Evolutionary conservation across 2,797 vertebrate species (phyloP).

Genomic region (Hybognathus amarus): DNA sequence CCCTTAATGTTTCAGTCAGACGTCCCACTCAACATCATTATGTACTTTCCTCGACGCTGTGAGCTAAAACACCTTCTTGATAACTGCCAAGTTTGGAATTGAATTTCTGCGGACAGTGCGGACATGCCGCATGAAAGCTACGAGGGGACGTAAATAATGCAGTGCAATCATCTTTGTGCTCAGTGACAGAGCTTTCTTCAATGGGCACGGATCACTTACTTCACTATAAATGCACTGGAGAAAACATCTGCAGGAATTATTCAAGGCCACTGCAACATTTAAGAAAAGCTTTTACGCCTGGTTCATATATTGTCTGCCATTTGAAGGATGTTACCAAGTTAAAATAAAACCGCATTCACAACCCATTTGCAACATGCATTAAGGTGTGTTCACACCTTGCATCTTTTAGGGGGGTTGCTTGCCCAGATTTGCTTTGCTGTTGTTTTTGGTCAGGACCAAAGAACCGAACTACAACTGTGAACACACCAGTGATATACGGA

Average conservation of each 20-base stretch:
- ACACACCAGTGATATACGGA: neutral
- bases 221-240: neutral
- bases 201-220: neutral
- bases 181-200: neutral
- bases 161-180: neutral
- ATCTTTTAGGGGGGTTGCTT: too few relatives aligned
- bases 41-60: conserved; percentile 33
- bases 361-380: neutral
- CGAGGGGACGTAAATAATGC: neutral
- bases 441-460: too few relatives aligned
- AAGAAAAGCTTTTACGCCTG: neutral
- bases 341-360: neutral
- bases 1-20: conserved; percentile 25
- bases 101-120: neutral
- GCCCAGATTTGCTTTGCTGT: too few relatives aligned
- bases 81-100: conserved; percentile 17
- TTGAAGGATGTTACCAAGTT: neutral
- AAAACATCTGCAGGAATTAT: neutral
- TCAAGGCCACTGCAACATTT: neutral
- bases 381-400: too few relatives aligned
- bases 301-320: neutral
- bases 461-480: too few relatives aligned
- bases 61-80: conserved; percentile 36
- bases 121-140: neutral
- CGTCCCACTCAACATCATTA: conserved; percentile 37